Evolutionary conservation across 2,888 invertebrate genomes (phyloP), one percentile per base, ranked within the genome.

Genomic region (Drosophila barbarae): DNA sequence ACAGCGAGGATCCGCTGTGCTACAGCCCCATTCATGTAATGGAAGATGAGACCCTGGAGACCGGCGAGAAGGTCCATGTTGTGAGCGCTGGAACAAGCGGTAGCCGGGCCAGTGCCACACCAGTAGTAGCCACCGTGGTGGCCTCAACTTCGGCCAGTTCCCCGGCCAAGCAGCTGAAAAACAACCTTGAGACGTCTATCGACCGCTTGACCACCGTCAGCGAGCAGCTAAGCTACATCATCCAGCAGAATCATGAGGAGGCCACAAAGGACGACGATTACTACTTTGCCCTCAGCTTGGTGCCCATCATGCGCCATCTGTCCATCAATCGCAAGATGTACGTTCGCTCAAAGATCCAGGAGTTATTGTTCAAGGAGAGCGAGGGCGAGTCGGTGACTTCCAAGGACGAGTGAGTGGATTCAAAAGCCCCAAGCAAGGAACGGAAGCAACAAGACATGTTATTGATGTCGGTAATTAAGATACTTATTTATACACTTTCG

Each of bases 161-260:
- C 13, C 71, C 81, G 21, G 78, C 84, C 32, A 79, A 79, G 65
- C 72, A 79, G 28, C 50, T 84, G 42, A 84, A 84, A 42, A 74
- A 73, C 60, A 77, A 78, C 23, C 46, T 79, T 69, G 79, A 79
- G 26, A 76, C 69, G 13, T 84, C 84, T 3, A 79, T 84, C 39
- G 79, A 79, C 4, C 71, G 79, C 0, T 26, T 79, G 34, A 79
- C 79, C 32, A 71, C 72, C 0, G 79, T 84, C 23, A 78, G 79
- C 42, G 79, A 79, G 44, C 84, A 79, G 32, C 44, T 79, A 9
- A 76, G 58, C 41, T 79, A 78, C 26, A 74, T 79, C 26, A 78
- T 79, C n/a, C 79, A 79, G 53, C 84, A 79, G 51, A 76, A 75
- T 28, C 82, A 84, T 21, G 84, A 84, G 15, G 78, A 84, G 28